A percentile compares a stretch with the other conserved stretches of the same genome.
These are phyloP conservation scores for Dicyrtoma fusca DNA, from an alignment of 2,888 invertebrate species.

Conservation along the genomic window DNA sequence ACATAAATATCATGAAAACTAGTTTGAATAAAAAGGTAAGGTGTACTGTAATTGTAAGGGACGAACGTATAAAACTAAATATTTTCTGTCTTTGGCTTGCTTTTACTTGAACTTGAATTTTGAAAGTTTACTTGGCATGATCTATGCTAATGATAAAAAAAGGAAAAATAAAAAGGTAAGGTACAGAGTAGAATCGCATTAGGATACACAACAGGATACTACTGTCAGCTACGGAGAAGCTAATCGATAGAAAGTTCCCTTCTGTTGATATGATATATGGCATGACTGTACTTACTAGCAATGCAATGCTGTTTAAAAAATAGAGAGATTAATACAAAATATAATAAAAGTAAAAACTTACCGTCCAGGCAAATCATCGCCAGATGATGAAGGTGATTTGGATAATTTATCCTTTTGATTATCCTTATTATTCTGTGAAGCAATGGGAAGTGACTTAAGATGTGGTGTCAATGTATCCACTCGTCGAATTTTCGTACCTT, in stretches of 20 bases:
- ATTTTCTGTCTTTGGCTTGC: background rate
- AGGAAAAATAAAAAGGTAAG: too few relatives aligned
- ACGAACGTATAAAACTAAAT: background rate
- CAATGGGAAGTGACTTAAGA: constrained; percentile 76
- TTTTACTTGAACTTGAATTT: constrained; percentile 21
- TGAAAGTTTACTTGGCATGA: constrained; percentile 8
- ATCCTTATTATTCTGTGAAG: constrained; percentile 50
- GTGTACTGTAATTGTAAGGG: background rate
- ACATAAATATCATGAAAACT: constrained; percentile 19
- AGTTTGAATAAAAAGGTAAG: constrained; percentile 22
- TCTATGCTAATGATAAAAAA: too few relatives aligned
- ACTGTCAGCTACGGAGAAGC: too few relatives aligned
- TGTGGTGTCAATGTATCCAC: constrained; percentile 82
- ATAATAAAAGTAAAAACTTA: constrained; percentile 18
- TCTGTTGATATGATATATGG: too few relatives aligned
- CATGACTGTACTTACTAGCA: too few relatives aligned
- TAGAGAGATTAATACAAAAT: constrained; percentile 5
- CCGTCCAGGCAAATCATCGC: constrained; percentile 37
- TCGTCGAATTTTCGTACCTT: constrained; percentile 85
- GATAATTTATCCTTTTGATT: constrained; percentile 38
- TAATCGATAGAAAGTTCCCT: too few relatives aligned
- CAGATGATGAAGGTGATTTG: constrained; percentile 38
- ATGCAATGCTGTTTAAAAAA: too few relatives aligned
- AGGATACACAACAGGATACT: too few relatives aligned
- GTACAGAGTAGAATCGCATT: too few relatives aligned